Evolutionary conservation across 2,797 vertebrate genomes (phyloP).

Genomic region (Aulostomus chinensis): DNA sequence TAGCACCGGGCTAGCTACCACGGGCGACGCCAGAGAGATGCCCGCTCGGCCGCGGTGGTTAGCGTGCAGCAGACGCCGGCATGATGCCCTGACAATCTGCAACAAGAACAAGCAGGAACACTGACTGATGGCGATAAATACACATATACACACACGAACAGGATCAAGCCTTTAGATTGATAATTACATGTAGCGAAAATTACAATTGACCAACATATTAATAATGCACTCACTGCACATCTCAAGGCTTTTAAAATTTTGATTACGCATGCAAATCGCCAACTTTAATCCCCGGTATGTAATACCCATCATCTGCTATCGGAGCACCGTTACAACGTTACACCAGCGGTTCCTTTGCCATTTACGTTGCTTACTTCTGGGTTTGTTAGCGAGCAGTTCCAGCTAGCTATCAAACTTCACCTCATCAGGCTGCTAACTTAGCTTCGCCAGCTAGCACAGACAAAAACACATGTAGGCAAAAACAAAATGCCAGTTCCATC

Average conservation of each 20-base stretch:
- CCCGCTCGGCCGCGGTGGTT: conserved; percentile 10
- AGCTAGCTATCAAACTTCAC: conserved; percentile 30
- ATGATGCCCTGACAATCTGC: not conserved
- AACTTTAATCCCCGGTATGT: too few species aligned
- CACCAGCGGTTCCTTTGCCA: not conserved
- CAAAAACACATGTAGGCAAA: not conserved
- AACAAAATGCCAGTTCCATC: not conserved
- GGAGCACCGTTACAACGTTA: not conserved
- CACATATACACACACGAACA: not conserved
- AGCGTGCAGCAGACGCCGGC: conserved; percentile 44
- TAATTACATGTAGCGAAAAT: too few species aligned
- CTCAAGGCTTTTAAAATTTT: too few species aligned
- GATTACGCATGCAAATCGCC: too few species aligned
- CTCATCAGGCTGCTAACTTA: conserved; percentile 34
- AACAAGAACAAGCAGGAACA: not conserved
- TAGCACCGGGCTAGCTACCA: conserved; percentile 40
- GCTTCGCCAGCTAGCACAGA: conserved; percentile 14
- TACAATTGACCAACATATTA: too few species aligned
- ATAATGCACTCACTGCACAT: too few species aligned
- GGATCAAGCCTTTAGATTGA: too few species aligned
- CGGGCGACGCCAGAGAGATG: conserved; percentile 15
- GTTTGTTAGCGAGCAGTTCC: conserved; percentile 14
- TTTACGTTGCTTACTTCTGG: not conserved
- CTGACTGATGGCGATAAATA: not conserved
- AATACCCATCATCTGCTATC: too few species aligned